Evolutionary conservation across 2,888 invertebrate species (phyloP).

Genomic region (Drosophila maculinotata): DNA sequence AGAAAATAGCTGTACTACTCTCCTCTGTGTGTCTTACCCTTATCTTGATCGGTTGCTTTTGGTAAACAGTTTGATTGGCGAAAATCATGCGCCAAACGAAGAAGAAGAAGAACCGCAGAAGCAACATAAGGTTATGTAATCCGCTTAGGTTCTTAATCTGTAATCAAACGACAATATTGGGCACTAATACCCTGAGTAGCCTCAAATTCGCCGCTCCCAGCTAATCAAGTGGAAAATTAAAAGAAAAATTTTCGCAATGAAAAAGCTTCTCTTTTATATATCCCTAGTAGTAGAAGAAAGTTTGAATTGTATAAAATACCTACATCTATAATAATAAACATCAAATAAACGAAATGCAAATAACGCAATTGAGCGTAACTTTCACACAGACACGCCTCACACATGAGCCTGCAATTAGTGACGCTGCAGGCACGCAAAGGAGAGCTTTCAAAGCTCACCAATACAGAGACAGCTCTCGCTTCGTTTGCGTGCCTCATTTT

Average conservation of each 20-base stretch:
- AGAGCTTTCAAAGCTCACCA: slow-evolving; percentile 27
- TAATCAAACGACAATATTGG: slow-evolving; percentile 49
- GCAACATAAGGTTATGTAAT: slow-evolving; percentile 36
- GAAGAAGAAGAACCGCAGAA: slow-evolving; percentile 17
- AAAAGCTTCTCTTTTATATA: background rate
- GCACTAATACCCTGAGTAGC: slow-evolving; percentile 12
- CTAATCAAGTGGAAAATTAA: slow-evolving; percentile 52
- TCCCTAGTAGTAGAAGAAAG: too few species aligned
- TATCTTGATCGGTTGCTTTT: slow-evolving; percentile 37
- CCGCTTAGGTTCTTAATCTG: slow-evolving; percentile 50
- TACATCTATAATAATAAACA: too few species aligned
- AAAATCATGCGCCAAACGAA: slow-evolving; percentile 25
- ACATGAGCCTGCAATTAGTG: background rate
- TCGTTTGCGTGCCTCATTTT: slow-evolving; percentile 21
- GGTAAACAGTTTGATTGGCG: slow-evolving; percentile 40
- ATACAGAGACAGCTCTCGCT: background rate
- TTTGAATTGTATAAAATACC: too few species aligned
- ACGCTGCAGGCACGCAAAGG: background rate
- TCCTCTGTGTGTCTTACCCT: slow-evolving; percentile 31
- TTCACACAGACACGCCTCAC: slow-evolving; percentile 22
- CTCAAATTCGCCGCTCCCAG: slow-evolving; percentile 13
- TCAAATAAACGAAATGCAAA: background rate
- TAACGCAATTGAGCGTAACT: background rate
- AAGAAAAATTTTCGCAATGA: background rate
- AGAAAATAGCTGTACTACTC: slow-evolving; percentile 24